These are phyloP conservation scores for Torymus aiolomorphi DNA, from an alignment of 2,888 invertebrate species.

Conservation along the genomic window DNA sequence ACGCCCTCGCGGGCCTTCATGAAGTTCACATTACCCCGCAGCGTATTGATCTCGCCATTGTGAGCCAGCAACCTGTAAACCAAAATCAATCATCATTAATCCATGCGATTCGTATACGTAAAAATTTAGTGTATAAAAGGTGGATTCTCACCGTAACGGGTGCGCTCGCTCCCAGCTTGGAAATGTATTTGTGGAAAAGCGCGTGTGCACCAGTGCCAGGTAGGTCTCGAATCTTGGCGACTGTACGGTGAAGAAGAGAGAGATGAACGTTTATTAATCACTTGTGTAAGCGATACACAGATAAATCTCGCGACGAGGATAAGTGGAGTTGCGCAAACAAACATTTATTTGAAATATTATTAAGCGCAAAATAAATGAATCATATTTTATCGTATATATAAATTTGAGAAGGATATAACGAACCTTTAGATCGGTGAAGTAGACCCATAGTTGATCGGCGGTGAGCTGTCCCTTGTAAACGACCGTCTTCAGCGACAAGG, in stretches of 20 bases:
- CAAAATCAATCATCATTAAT: too few species aligned
- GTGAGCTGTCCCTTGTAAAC: conserved; percentile 99
- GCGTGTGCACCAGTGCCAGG: conserved; percentile 96
- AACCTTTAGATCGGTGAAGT: conserved; percentile 81
- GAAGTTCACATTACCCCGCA: conserved; percentile 97
- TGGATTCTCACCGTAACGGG: conserved; percentile 86
- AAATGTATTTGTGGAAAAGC: conserved; percentile 99
- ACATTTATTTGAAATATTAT: too few species aligned
- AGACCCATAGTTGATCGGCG: conserved; percentile 93
- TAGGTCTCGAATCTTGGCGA: conserved; percentile 93
- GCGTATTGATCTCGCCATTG: conserved; percentile 99
- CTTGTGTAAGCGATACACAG: background rate
- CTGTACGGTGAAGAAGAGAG: conserved; percentile 77
- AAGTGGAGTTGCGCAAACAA: too few species aligned
- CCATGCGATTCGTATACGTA: background rate
- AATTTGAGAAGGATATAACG: background rate
- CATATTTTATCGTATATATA: conserved; percentile 40
- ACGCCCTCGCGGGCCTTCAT: conserved; percentile 99
- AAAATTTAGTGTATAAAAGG: background rate
- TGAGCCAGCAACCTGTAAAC: conserved; percentile 89
- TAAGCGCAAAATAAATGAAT: too few species aligned
- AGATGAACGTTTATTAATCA: conserved; percentile 4
- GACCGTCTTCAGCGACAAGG: conserved; percentile 90
- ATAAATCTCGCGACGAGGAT: too few species aligned
- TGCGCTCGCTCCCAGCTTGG: conserved; percentile 99